Evolutionary conservation across 2,113 vertebrate genomes (phyloP), one percentile per base, ranked within the genome.

Genomic region (Hippoglossus stenolepis): DNA sequence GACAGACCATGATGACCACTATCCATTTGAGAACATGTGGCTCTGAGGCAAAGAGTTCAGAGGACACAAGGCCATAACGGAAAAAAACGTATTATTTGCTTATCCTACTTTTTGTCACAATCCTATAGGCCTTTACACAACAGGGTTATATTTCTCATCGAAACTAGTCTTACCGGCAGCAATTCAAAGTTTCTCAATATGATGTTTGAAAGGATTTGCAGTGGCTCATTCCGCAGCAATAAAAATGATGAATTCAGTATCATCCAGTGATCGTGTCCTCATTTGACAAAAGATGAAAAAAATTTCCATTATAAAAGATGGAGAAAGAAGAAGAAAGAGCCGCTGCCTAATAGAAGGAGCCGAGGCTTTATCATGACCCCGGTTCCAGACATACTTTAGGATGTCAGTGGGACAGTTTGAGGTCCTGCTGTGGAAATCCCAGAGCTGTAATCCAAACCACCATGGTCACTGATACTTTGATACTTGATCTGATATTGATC

Each of bases 21-120:
- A 66, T 65, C 20, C 63, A 84, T 87, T 85, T 85, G 56, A 70
- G 21, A 49, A 60, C 24, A 64, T 28, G 64, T 35, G 68, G 53
- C 59, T 77, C 20, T 63, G 31, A 24, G 51, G 51, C 72, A 23
- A 17, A 58, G 35, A 65, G n/a, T 24, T 65, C 45, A 28, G 28
- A 62, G 64, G 49, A 53, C 35, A 58, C 20, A 1, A 72, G 60
- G 28, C 2, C 15, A 15, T 20, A 35, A 64, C 10, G 56, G 3
- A 26, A 59, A 26, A 59, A 58, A 78, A 47, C 15, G 3, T 17
- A 31, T 28, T 49, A 3, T 38, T 38, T 14, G 20, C 31, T 49
- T 5, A 9, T 54, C 28, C 40, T 24, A 49, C 3, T 38, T 66
- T 64, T 20, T 26, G 0, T 28, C 18, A 1, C 2, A 0, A 5